phyloP scores from a whole-genome alignment of 92 coral and sea anemone species.

The Paragorgia papillata region DNA sequence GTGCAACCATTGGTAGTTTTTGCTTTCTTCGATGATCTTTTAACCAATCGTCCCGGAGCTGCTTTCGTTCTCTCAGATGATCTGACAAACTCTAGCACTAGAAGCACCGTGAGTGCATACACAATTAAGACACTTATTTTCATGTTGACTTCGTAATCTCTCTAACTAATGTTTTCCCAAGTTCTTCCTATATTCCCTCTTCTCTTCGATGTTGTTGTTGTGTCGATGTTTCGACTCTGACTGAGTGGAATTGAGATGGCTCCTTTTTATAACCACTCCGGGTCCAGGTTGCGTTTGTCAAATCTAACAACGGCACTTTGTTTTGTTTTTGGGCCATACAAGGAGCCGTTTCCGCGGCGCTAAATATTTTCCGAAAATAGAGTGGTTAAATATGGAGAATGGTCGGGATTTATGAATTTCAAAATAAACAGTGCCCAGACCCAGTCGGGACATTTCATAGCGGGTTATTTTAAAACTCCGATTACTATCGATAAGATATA shows the following conservation, averaged over 20 bases:
- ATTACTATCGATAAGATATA: too few relatives aligned
- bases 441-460: too few relatives aligned
- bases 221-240: background rate
- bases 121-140: too few relatives aligned
- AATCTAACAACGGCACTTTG: background rate
- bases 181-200: too few relatives aligned
- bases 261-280: background rate
- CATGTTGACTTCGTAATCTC: too few relatives aligned
- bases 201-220: too few relatives aligned
- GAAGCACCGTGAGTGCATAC: too few relatives aligned
- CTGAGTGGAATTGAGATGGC: background rate
- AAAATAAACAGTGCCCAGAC: too few relatives aligned
- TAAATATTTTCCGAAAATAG: slow-evolving; percentile 23
- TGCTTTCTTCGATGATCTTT: background rate
- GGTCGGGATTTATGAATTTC: too few relatives aligned
- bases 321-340: background rate
- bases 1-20: background rate
- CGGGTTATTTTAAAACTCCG: too few relatives aligned
- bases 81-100: background rate
- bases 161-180: too few relatives aligned
- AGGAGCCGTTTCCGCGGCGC: slow-evolving; percentile 16
- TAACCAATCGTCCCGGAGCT: background rate
- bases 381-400: background rate
- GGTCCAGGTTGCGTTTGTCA: background rate
- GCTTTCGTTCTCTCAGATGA: background rate